Percentiles rank a stretch among this genome's conserved stretches.
phyloP scores from a whole-genome alignment of 2,888 invertebrate genomes.

The Sinodicranocentrus sp. region DNA sequence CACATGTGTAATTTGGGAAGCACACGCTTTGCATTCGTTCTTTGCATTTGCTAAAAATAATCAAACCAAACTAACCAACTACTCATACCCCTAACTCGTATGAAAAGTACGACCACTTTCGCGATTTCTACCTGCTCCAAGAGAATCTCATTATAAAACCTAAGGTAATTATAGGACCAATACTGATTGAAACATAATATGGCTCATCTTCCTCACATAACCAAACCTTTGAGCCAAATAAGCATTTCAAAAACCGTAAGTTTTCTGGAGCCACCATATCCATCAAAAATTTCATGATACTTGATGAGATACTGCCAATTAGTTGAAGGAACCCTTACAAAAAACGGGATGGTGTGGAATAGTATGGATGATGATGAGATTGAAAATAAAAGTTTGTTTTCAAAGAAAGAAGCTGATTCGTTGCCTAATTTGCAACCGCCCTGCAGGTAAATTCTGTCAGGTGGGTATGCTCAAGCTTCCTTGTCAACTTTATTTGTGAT shows the following conservation, averaged over 20 bases:
- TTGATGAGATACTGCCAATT: conserved; percentile 25
- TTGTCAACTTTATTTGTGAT: conserved; percentile 12
- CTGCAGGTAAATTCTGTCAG: conserved; percentile 28
- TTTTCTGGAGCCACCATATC: conserved; percentile 38
- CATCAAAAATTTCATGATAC: conserved; percentile 9
- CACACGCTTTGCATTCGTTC: no score
- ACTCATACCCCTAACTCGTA: no score
- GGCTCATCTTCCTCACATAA: not conserved
- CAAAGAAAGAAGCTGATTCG: not conserved
- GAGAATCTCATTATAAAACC: no score
- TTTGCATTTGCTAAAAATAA: no score
- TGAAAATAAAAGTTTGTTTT: not conserved
- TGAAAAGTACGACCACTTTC: no score
- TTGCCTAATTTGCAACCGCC: not conserved
- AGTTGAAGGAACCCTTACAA: conserved; percentile 16
- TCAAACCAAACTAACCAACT: no score
- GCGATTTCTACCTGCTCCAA: no score
- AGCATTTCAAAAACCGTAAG: conserved; percentile 5
- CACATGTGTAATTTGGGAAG: no score
- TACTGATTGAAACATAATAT: conserved; percentile 6
- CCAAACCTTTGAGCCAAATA: not conserved
- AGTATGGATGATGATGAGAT: not conserved
- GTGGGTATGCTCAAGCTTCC: conserved; percentile 1
- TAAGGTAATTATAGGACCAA: not conserved
- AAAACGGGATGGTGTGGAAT: conserved; percentile 17